Evolutionary conservation across 2,113 vertebrate species (phyloP).

Genomic region (Gallinago undulata): DNA sequence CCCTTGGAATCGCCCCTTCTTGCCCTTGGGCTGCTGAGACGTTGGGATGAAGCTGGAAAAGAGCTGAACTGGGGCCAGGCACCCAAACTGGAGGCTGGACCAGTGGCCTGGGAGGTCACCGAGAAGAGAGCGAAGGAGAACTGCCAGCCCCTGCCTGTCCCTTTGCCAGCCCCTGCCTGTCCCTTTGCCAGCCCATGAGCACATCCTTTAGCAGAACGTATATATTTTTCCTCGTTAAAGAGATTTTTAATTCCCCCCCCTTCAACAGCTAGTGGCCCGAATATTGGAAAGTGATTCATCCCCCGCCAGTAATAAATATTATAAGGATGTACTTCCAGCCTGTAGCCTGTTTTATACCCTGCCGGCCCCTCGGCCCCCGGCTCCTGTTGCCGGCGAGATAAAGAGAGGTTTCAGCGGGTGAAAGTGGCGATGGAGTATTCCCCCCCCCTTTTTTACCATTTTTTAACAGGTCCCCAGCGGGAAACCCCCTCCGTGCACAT

Average conservation of each 20-base stretch:
- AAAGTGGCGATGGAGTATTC: neutral
- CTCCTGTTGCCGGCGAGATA: neutral
- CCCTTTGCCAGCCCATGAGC: conserved; percentile 18
- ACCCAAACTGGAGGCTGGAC: neutral
- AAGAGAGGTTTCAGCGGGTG: neutral
- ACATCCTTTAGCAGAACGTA: conserved; percentile 37
- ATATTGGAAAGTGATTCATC: conserved; percentile 57
- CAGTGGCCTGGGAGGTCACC: conserved; percentile 8
- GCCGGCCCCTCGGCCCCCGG: neutral
- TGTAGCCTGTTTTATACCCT: conserved; percentile 6
- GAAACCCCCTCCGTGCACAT: fast-evolving
- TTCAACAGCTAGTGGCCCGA: conserved; percentile 26
- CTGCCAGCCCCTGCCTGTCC: neutral
- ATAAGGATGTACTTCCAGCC: conserved; percentile 52
- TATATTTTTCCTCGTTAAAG: conserved; percentile 25
- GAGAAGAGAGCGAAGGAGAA: neutral
- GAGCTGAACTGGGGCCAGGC: neutral
- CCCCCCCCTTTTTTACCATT: neutral
- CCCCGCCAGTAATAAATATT: conserved; percentile 56
- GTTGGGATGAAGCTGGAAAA: neutral
- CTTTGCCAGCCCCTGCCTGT: conserved; percentile 9
- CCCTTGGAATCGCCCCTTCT: neutral
- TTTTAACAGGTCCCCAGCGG: neutral
- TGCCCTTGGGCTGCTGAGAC: neutral
- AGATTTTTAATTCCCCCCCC: fast-evolving